Conservation (phyloP, 2,113 vertebrate species). For the Ellobius talpinus region DNA sequence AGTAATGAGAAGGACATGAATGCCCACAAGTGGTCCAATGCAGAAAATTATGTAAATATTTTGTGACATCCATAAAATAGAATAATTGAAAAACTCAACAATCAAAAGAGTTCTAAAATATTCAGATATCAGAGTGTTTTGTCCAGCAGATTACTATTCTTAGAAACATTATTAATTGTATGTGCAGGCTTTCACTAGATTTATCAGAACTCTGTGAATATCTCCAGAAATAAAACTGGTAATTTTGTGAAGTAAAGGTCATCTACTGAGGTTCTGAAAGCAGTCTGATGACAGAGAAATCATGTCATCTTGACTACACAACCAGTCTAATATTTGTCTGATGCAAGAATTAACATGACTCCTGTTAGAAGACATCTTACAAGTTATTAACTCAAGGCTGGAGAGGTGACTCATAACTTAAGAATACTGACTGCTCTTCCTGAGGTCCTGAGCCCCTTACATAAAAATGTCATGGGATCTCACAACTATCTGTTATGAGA, state of each 20-base stretch:
- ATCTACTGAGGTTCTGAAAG: neutral
- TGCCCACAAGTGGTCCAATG: neutral
- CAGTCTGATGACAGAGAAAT: neutral
- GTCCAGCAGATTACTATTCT: neutral
- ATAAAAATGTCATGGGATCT: neutral
- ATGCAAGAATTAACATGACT: neutral
- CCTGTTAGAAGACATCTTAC: neutral
- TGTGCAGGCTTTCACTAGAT: neutral
- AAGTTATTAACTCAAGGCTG: fast-evolving
- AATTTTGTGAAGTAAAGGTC: neutral
- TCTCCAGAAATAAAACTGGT: neutral
- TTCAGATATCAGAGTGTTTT: neutral
- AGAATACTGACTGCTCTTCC: neutral
- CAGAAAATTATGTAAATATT: neutral
- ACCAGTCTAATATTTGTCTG: neutral
- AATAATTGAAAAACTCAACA: neutral
- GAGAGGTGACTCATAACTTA: neutral
- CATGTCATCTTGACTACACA: neutral
- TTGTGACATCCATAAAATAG: neutral
- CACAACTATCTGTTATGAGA: neutral
- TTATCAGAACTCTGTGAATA: neutral
- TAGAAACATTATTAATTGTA: neutral
- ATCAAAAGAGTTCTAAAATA: neutral
- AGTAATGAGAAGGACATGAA: neutral
- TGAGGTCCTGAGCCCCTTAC: neutral